Evolutionary conservation across 2,888 invertebrate genomes (phyloP), one percentile per base, ranked within the genome.

Genomic region (Gandaritis pyraliata): DNA sequence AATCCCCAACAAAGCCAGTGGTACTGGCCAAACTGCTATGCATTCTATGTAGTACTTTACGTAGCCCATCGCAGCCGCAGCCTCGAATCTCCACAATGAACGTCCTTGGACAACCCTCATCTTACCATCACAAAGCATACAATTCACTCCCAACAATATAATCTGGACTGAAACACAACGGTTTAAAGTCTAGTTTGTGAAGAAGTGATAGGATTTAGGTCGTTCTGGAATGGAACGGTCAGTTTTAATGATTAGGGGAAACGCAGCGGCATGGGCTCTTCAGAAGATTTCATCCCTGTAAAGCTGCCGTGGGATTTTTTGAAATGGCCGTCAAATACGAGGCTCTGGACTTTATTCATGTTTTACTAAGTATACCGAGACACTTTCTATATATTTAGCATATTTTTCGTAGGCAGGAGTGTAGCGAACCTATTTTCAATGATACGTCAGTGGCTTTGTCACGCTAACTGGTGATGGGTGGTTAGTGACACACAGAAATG

Each of bases 61-160:
- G 47, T 47, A 49, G 69, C 63, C 64, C 51, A 57, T 62, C 54
- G 65, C 68, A 72, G 71, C 72, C 71, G 61, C 70, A 68, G 73
- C 80, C 83, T 61, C 66, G 84, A 82, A 79, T 83, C 80, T 79
- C 73, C 75, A 89, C 88, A 90, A 88, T 86, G 77, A 71, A 67
- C 78, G 90, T 77, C 90, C 90, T 90, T 91, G 90, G 85, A 71
- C 81, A 81, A 79, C 89, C 90, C 90, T 76, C 72, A 66, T 53
- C 71, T 72, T 73, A 73, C 75, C 71, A 70, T 64, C 51, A 68
- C 66, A 64, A 66, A 65, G 61, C 56, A 68, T 66, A 64, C 57
- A 69, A 68, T 51, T 39, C 41, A 23, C 23, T 11, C 33, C 46
- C 3, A 50, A 51, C 68, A 61, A 61, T 39, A 62, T 39, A 80